Conservation (phyloP, 2,797 vertebrate genomes). For the Clamator glandarius region DNA sequence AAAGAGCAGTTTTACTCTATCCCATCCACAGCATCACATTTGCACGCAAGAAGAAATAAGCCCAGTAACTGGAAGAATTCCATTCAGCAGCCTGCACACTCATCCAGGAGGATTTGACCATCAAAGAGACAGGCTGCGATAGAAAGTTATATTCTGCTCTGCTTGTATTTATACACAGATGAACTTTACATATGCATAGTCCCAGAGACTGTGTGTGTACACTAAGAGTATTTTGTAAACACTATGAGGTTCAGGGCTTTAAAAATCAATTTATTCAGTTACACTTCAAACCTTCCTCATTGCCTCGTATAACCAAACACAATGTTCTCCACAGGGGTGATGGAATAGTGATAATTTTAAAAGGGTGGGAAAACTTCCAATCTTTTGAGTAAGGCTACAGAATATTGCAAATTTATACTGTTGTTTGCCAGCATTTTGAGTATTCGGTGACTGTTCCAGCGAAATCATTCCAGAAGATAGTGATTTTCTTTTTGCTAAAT, state of each 20-base stretch:
- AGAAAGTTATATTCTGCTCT: not conserved
- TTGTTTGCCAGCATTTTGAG: not conserved
- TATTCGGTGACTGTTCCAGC: not conserved
- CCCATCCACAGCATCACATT: not conserved
- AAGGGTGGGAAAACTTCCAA: not conserved
- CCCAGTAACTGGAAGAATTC: not conserved
- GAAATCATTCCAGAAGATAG: not conserved
- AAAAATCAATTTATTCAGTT: not conserved
- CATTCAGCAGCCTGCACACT: not conserved
- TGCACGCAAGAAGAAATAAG: not conserved
- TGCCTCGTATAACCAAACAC: not conserved
- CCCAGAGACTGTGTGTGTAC: not conserved
- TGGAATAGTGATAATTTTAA: not conserved
- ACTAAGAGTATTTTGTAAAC: not conserved
- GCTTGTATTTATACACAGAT: not conserved
- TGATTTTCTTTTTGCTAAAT: not conserved
- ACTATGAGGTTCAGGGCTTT: not conserved
- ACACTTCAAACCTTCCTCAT: not conserved
- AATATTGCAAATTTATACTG: not conserved
- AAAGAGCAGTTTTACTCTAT: not conserved
- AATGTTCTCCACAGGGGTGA: not conserved
- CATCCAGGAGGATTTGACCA: not conserved
- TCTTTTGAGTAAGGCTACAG: not conserved
- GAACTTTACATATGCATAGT: not conserved
- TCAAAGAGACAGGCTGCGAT: slow-evolving; percentile 5